A percentile compares a stretch with the other conserved stretches of the same genome.
Evolutionary conservation across 53 echinoderm and acorn worm species (phyloP).

Genomic region (Echinarachnius parma): DNA sequence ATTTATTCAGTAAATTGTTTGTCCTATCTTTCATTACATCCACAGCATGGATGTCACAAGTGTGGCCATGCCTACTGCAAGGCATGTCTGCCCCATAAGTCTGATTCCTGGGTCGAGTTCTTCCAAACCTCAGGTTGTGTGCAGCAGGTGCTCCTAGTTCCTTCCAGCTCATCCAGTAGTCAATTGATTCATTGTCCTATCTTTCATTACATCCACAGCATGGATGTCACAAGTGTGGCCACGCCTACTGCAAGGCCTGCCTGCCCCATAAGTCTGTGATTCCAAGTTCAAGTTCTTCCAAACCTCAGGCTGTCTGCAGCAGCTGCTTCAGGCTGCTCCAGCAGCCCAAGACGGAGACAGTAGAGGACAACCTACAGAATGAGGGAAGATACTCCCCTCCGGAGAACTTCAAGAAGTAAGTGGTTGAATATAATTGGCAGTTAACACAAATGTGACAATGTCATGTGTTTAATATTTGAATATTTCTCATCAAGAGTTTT

Average conservation of each 20-base stretch:
- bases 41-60: no score
- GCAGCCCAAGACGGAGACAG: constrained; percentile 23
- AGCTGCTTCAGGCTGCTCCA: constrained; percentile 60
- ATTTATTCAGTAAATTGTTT: no score
- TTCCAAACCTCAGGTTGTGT: no score
- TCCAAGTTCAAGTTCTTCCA: constrained; percentile 47
- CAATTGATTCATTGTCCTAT: no score
- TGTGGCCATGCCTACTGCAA: no score
- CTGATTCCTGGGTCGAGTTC: no score
- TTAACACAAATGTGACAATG: no score
- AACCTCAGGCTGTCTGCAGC: constrained; percentile 58
- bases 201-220: constrained; percentile 44
- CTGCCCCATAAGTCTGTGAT: constrained; percentile 54
- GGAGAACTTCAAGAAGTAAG: constrained; percentile 78
- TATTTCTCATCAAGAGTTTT: no score
- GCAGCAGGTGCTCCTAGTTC: constrained; percentile 5
- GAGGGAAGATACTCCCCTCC: constrained; percentile 55
- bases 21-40: no score
- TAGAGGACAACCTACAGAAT: constrained; percentile 24
- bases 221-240: constrained; percentile 66
- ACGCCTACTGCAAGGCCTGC: constrained; percentile 71
- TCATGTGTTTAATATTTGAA: no score
- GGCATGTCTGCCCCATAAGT: no score
- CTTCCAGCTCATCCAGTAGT: background rate
- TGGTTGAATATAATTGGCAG: no score